phyloP scores from a whole-genome alignment of 2,113 vertebrate genomes.

The Amia ocellicauda region DNA sequence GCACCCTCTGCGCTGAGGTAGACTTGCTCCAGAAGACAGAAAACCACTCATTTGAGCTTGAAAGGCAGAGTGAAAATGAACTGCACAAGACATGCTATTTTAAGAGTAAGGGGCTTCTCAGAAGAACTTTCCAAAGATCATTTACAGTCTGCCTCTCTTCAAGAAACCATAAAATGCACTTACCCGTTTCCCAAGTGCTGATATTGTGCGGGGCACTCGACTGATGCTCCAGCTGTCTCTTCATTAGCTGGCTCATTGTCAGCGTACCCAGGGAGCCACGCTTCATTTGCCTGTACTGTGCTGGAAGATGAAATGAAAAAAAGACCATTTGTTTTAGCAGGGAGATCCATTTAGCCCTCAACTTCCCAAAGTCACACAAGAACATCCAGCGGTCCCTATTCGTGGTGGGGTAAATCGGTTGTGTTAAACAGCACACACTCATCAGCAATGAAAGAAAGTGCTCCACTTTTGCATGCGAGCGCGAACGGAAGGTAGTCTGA shows the following conservation, averaged over 20 bases:
- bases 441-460: no score
- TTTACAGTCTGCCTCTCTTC: no score
- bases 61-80: no score
- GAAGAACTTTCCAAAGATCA: no score
- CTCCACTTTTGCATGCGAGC: no score
- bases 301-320: constrained; percentile 57
- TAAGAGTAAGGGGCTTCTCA: no score
- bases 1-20: no score
- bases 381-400: neutral
- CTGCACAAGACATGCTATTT: no score
- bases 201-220: constrained; percentile 96
- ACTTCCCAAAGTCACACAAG: neutral
- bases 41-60: no score
- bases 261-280: constrained; percentile 93
- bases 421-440: neutral
- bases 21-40: no score
- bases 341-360: neutral
- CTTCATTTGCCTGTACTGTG: constrained; percentile 97
- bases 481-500: no score
- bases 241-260: constrained; percentile 97
- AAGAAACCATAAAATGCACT: constrained; percentile 54
- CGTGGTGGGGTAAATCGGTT: neutral
- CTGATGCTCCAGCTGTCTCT: constrained; percentile 96
- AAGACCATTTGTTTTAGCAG: constrained; percentile 1
- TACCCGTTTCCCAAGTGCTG: constrained; percentile 96